These are phyloP conservation scores for Melanerpes aurifrons DNA, from an alignment of 2,113 vertebrate species.

Conservation along the genomic window DNA sequence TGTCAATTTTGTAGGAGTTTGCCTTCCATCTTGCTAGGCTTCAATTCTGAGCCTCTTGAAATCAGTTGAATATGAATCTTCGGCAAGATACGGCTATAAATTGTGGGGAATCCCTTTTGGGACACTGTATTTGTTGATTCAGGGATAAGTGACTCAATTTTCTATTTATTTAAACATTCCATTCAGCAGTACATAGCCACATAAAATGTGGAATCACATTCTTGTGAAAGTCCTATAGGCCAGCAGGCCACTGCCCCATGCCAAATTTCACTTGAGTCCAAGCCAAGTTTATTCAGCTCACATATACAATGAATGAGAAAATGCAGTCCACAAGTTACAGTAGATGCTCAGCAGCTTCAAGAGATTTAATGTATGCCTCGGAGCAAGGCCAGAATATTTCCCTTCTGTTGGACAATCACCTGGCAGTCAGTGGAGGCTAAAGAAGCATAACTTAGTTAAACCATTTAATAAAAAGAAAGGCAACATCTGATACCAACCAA, in stretches of 20 bases:
- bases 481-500: not conserved
- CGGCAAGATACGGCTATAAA: not conserved
- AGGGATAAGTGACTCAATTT: conserved; percentile 21
- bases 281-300: conserved; percentile 1
- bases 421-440: not conserved
- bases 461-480: not conserved
- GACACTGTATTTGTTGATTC: conserved; percentile 53
- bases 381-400: not conserved
- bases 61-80: not conserved
- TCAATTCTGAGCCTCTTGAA: not conserved
- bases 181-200: conserved; percentile 53
- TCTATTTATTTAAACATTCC: conserved; percentile 63
- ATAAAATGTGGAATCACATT: conserved; percentile 49
- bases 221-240: conserved; percentile 34
- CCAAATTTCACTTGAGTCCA: conserved; percentile 41
- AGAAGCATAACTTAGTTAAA: not conserved
- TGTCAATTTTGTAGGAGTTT: not conserved
- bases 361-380: not conserved
- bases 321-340: not conserved
- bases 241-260: conserved; percentile 3
- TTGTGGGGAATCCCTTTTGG: conserved; percentile 43
- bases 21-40: not conserved
- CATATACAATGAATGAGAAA: not conserved
- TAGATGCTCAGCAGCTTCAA: not conserved
- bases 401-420: not conserved